phyloP scores from a whole-genome alignment of 2,797 vertebrate species.

The Malacoraja senta region DNA sequence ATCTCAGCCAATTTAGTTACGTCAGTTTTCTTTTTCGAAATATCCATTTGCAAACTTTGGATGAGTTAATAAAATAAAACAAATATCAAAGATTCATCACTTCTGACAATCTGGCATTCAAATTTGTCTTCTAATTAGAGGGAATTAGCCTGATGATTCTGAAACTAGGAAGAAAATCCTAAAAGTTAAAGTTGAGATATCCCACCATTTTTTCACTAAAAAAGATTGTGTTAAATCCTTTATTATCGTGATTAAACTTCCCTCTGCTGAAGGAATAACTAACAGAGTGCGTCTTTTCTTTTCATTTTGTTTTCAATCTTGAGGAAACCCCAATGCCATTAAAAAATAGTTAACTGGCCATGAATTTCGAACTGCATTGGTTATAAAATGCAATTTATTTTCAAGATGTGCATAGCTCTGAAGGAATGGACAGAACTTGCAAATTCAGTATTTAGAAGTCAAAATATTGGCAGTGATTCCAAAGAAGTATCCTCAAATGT shows the following conservation, averaged over 20 bases:
- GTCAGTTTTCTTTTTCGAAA: background rate
- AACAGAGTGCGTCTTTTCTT: background rate
- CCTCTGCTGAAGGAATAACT: background rate
- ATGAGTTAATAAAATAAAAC: background rate
- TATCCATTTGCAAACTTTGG: background rate
- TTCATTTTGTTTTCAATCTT: background rate
- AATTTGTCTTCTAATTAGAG: background rate
- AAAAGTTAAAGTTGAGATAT: conserved; percentile 5
- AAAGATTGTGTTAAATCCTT: background rate
- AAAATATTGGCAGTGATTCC: background rate
- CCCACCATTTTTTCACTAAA: background rate
- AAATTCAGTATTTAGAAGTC: conserved; percentile 16
- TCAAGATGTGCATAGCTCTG: background rate
- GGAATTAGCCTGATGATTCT: conserved; percentile 10
- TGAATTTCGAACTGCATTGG: background rate
- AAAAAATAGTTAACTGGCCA: background rate
- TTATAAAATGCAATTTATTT: background rate
- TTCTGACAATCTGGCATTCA: conserved; percentile 10
- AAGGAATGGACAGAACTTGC: background rate
- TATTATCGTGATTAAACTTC: background rate
- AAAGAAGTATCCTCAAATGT: background rate
- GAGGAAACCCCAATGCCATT: background rate
- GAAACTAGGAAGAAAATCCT: background rate
- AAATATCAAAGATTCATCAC: background rate
- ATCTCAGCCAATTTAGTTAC: background rate